Conservation (phyloP, 2,113 vertebrate genomes). For the Gasterosteus nipponicus region DNA sequence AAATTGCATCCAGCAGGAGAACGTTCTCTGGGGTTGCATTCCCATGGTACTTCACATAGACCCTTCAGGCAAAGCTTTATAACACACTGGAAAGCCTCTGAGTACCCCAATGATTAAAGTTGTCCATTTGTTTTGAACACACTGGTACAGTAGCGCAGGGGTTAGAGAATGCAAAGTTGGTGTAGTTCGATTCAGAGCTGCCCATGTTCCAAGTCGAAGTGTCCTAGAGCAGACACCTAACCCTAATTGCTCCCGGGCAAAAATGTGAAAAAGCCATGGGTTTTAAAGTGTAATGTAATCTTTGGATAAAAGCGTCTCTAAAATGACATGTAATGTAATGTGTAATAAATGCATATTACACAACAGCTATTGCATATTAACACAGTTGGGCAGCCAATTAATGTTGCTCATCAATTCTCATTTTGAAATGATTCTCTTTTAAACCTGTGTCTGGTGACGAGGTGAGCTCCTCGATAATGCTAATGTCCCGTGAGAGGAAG, state of each 20-base stretch:
- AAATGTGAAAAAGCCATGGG: too few species aligned
- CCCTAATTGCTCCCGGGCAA: too few species aligned
- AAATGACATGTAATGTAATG: too few species aligned
- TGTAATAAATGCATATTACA: conserved; percentile 97
- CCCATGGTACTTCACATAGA: conserved; percentile 63
- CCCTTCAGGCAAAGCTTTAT: conserved; percentile 65
- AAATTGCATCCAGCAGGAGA: conserved; percentile 21
- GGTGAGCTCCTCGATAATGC: conserved; percentile 99
- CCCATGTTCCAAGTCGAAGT: too few species aligned
- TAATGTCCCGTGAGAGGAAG: conserved; percentile 88
- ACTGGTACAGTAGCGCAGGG: conserved; percentile 90
- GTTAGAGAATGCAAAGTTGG: too few species aligned
- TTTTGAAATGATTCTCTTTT: conserved; percentile 99
- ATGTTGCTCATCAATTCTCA: conserved; percentile 98
- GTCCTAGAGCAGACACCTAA: too few species aligned
- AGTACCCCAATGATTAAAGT: conserved; percentile 83
- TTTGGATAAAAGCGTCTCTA: too few species aligned
- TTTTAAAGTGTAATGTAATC: too few species aligned
- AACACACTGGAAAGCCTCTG: conserved; percentile 78
- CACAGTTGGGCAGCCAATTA: conserved; percentile 95
- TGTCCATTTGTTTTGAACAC: conserved; percentile 94
- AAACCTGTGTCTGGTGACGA: conserved; percentile 96
- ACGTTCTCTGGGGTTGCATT: conserved; percentile 46
- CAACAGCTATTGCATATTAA: conserved; percentile 99
- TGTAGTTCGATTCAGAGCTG: too few species aligned